Evolutionary conservation across 92 coral and sea anemone genomes (phyloP).

Genomic region (Plumapathes pennacea): DNA sequence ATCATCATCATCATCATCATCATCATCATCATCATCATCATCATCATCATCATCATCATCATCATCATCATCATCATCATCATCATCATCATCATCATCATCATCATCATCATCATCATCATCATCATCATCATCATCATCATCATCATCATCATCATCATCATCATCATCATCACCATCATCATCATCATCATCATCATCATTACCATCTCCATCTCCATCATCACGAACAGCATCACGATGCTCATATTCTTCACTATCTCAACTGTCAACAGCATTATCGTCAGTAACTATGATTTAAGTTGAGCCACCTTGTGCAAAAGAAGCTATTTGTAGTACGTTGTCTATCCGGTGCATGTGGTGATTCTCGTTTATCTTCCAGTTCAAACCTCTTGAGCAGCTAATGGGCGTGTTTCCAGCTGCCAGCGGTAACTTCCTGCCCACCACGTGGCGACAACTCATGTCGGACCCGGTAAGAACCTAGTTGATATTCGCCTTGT

Average conservation of each 20-base stretch:
- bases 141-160: not conserved
- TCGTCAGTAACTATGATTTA: no score
- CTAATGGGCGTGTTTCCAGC: conserved; percentile 99
- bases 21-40: no score
- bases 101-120: not conserved
- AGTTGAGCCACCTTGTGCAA: no score
- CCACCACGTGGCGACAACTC: conserved; percentile 93
- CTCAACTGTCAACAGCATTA: not conserved
- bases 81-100: not conserved
- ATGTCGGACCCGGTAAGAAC: conserved; percentile 90
- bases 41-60: not conserved
- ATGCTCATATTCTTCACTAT: not conserved
- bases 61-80: not conserved
- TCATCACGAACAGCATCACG: not conserved
- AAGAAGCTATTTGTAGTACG: no score
- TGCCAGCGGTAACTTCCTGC: conserved; percentile 95
- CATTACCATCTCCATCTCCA: not conserved
- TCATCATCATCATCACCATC: not conserved
- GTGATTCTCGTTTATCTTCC: conserved; percentile 12
- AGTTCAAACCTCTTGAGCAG: conserved; percentile 98
- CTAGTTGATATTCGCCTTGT: no score
- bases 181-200: not conserved
- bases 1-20: not conserved
- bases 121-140: not conserved
- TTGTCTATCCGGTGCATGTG: no score